phyloP scores from a whole-genome alignment of 2,113 vertebrate genomes.

The Ptychochromis oligacanthus region DNA sequence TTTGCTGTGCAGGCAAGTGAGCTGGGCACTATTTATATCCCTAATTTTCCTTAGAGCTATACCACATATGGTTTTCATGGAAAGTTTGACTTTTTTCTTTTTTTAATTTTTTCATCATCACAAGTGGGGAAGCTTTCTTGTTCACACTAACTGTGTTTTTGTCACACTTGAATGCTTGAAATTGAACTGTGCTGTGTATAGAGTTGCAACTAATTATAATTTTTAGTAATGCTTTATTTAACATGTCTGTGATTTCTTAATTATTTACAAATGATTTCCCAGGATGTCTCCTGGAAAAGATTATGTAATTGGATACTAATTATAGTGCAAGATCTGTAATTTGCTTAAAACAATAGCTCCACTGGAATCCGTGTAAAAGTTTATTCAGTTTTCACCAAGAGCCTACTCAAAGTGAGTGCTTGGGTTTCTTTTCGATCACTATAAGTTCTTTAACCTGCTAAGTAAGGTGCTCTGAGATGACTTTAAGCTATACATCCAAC shows the following conservation, averaged over 20 bases:
- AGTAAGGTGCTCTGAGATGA: background rate
- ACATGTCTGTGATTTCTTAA: background rate
- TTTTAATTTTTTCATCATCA: background rate
- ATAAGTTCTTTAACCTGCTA: too few relatives aligned
- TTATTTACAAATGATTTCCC: background rate
- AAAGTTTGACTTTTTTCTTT: constrained; percentile 7
- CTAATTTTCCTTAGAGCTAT: background rate
- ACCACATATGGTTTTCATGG: background rate
- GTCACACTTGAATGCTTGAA: background rate
- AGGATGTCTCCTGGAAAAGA: background rate
- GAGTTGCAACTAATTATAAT: background rate
- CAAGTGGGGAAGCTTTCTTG: background rate
- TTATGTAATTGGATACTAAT: background rate
- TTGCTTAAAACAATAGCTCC: background rate
- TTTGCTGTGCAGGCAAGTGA: background rate
- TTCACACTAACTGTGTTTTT: background rate
- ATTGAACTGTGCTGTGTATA: background rate
- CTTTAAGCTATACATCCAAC: too few relatives aligned
- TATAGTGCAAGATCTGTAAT: background rate
- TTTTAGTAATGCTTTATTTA: background rate
- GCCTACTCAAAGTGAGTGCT: too few relatives aligned
- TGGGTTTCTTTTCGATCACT: too few relatives aligned
- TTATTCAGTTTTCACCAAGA: too few relatives aligned
- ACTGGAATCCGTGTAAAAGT: background rate
- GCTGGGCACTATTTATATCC: background rate